Evolutionary conservation across 2,888 invertebrate genomes (phyloP), one percentile per base, ranked within the genome.

Genomic region (Doris montereyensis): DNA sequence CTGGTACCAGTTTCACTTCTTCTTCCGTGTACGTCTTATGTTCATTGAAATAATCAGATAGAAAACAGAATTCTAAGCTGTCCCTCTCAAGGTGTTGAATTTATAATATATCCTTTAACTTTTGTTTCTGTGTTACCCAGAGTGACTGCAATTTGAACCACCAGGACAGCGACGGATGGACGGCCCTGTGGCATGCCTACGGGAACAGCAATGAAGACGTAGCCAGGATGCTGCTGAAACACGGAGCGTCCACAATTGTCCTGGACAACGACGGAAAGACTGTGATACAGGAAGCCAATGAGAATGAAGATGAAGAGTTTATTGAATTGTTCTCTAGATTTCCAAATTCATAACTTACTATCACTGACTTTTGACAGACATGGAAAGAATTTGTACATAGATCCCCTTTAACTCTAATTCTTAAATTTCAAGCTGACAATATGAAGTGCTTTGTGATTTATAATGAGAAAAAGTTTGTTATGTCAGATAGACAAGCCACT

Each of bases 131-230:
- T 80, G n/a, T n/a, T n/a, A n/a, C n/a, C 5, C 83, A 87, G 86
- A 81, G 83, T 80, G 81, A 83, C 0, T 86, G 86, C 82, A 81
- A 87, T 79, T 74, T 87, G 1, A 85, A 88, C 78, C 71, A 80
- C 3, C 83, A 85, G 71, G 88, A 88, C 57, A 67, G 71, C 10
- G 87, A 87, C 70, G 82, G 84, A 4, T 87, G 86, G 86, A 87
- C 88, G 8, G 85, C 88, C 0, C 81, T 88, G 35, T 88, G 88
- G 87, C 86, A 88, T 65, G 87, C 87, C 5, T 86, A 86, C 83
- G 85, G 86, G 65, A 87, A 85, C 76, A 83, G 84, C 76, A 87
- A 85, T 81, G 86, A 86, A 30, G 86, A 88, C 30, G 82, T 87
- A 28, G 84, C 86, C 81, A 84, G 81, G 67, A 79, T 87, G n/a